Evolutionary conservation across 2,113 vertebrate genomes (phyloP).

Genomic region (Cinclus mexicanus): DNA sequence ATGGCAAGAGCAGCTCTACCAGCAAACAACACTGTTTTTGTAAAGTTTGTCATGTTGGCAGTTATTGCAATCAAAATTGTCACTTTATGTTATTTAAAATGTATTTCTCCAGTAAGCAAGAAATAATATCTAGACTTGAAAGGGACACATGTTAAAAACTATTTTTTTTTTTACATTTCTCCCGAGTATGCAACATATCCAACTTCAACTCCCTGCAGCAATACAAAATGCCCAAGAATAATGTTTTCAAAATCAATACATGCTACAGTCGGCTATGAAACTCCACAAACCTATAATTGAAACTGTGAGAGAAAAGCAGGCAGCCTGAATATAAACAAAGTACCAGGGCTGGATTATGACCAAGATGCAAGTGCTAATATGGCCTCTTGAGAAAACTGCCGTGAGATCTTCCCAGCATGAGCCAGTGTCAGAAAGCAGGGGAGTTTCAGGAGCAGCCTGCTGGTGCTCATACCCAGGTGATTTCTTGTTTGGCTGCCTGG

Average conservation of each 20-base stretch:
- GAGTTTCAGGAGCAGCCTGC: background rate
- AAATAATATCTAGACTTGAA: constrained; percentile 15
- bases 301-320: constrained; percentile 20
- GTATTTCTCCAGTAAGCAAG: background rate
- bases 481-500: background rate
- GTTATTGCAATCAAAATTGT: constrained; percentile 12
- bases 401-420: background rate
- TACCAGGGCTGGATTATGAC: background rate
- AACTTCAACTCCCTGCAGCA: constrained; percentile 28
- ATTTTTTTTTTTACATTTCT: background rate
- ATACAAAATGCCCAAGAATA: constrained; percentile 32
- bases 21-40: constrained; percentile 7
- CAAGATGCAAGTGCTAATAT: constrained; percentile 2
- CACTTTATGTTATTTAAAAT: constrained; percentile 15
- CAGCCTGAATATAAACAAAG: constrained; percentile 37
- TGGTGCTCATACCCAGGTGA: background rate
- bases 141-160: background rate
- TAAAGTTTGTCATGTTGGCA: background rate
- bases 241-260: constrained; percentile 52
- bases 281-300: constrained; percentile 34
- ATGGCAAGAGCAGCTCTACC: background rate
- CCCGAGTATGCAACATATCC: background rate
- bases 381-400: background rate
- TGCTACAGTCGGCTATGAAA: constrained; percentile 9
- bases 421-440: background rate